phyloP scores from a whole-genome alignment of 2,888 invertebrate genomes.

The Dichetophora obliterata region DNA sequence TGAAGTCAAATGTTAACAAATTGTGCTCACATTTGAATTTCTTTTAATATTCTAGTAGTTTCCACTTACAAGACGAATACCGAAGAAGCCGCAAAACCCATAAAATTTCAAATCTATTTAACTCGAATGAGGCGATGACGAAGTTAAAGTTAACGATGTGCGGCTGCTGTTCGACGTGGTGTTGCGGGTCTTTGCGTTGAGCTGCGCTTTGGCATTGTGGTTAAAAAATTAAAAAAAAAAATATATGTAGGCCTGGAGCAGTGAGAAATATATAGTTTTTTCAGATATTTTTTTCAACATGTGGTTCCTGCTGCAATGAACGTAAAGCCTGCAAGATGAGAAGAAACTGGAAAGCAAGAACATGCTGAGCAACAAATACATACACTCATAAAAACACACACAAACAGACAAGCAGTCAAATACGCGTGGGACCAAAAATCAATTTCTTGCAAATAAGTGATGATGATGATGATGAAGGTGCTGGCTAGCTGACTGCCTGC shows the following conservation, averaged over 20 bases:
- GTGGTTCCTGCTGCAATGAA: background rate
- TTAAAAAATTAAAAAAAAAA: background rate
- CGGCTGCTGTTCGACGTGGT: conserved; percentile 24
- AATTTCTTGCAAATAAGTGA: conserved; percentile 20
- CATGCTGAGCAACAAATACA: background rate
- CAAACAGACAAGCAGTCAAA: background rate
- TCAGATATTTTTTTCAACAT: background rate
- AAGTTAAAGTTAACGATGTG: conserved; percentile 45
- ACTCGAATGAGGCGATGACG: conserved; percentile 44
- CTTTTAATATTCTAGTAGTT: background rate
- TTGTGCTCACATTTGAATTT: background rate
- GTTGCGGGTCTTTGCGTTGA: background rate
- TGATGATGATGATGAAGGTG: background rate
- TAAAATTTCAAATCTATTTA: conserved; percentile 44
- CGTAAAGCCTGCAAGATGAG: background rate
- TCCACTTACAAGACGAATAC: background rate
- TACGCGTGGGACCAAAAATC: conserved; percentile 36
- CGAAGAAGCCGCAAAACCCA: conserved; percentile 40
- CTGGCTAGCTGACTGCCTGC: background rate
- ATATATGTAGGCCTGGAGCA: background rate
- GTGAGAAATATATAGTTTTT: background rate
- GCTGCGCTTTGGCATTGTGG: background rate
- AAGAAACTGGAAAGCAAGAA: background rate
- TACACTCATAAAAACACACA: background rate
- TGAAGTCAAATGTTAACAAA: background rate